Evolutionary conservation across 2,797 vertebrate genomes (phyloP).

Genomic region (Lophura swinhoii): DNA sequence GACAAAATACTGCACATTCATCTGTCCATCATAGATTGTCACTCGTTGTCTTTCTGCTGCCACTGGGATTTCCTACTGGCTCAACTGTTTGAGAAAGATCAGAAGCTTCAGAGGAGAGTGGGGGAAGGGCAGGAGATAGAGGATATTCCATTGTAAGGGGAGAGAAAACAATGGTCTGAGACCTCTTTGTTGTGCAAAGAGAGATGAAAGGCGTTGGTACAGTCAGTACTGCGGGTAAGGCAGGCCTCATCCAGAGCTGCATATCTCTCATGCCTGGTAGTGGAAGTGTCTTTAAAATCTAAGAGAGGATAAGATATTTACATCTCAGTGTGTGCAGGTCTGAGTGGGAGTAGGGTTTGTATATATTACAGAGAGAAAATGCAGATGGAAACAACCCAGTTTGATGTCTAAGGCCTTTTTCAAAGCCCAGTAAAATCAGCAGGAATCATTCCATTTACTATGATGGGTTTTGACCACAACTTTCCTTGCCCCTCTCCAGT

Average conservation of each 20-base stretch:
- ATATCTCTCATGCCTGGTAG: not conserved
- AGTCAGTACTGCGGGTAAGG: not conserved
- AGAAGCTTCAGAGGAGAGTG: rapidly evolving
- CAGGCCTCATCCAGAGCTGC: not conserved
- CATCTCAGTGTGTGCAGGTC: rapidly evolving
- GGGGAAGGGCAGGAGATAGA: not conserved
- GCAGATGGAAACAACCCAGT: not conserved
- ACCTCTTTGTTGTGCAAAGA: not conserved
- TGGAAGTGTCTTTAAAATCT: slow-evolving; percentile 8
- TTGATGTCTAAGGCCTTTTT: not conserved
- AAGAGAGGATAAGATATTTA: slow-evolving; percentile 14
- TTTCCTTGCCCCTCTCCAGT: not conserved
- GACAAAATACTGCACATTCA: not conserved
- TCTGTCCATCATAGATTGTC: not conserved
- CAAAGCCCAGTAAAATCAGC: not conserved
- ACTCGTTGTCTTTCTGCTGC: not conserved
- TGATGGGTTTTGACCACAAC: not conserved
- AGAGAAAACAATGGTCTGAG: not conserved
- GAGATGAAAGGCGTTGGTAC: not conserved
- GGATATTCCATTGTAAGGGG: not conserved
- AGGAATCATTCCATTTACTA: not conserved
- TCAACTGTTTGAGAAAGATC: not conserved
- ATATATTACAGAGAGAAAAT: not conserved
- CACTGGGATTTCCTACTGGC: not conserved
- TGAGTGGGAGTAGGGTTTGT: slow-evolving; percentile 20